Conservation (phyloP, 2,888 invertebrate genomes). For the Andrena minutula region DNA sequence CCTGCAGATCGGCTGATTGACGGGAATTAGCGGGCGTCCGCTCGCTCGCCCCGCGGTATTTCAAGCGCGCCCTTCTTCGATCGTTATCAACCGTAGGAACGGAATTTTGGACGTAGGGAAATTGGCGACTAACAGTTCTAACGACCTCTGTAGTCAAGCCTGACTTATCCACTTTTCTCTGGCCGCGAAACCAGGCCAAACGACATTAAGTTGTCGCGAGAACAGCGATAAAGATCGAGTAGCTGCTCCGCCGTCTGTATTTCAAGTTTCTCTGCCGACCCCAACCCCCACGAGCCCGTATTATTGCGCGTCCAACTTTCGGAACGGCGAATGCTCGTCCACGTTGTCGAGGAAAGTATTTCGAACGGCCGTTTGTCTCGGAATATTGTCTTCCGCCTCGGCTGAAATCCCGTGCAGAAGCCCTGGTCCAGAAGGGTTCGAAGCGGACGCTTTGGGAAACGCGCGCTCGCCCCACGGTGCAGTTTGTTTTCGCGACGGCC, state of each 20-base stretch:
- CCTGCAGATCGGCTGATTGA: background rate
- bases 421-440: background rate
- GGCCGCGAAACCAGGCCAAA: no score
- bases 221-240: no score
- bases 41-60: no score
- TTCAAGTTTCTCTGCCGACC: no score
- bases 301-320: conserved; percentile 2
- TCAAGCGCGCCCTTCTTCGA: no score
- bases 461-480: conserved; percentile 7
- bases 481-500: conserved; percentile 42
- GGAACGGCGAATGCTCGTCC: background rate
- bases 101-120: no score
- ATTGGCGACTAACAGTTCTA: no score
- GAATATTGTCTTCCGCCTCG: conserved; percentile 26
- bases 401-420: conserved; percentile 8
- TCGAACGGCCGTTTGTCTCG: conserved; percentile 3
- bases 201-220: no score
- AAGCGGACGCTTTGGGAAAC: conserved; percentile 6
- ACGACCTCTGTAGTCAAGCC: no score
- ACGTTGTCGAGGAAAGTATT: background rate
- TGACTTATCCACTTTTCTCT: no score
- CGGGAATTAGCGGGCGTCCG: background rate
- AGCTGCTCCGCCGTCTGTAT: no score
- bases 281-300: background rate
- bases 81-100: no score